Conservation (phyloP, 2,113 vertebrate species). For the Athene cunicularia region DNA sequence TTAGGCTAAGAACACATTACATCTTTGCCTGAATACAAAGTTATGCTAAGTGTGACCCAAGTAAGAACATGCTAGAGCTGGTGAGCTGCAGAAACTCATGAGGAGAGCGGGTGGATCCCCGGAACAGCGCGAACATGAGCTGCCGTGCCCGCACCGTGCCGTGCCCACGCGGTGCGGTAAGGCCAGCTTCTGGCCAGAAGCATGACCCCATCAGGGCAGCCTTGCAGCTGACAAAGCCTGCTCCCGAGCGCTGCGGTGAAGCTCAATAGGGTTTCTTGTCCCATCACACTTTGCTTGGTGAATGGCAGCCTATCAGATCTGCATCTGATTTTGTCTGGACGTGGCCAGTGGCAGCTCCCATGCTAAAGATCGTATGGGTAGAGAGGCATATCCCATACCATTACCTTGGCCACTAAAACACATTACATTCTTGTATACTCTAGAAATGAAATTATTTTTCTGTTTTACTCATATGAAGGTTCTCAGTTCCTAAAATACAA, state of each 20-base stretch:
- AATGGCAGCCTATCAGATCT: too few relatives aligned
- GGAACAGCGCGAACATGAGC: too few relatives aligned
- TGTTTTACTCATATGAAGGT: not conserved
- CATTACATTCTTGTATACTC: not conserved
- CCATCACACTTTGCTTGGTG: not conserved
- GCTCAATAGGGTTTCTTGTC: not conserved
- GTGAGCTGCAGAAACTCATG: not conserved
- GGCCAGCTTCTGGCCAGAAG: not conserved
- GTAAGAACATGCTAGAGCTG: not conserved
- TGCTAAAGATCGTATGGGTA: not conserved
- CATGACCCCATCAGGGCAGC: not conserved
- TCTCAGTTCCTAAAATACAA: not conserved
- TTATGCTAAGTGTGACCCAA: not conserved
- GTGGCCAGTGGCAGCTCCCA: not conserved
- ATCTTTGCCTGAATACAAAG: not conserved
- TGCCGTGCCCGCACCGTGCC: fast-evolving
- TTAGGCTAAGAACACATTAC: not conserved
- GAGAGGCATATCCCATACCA: not conserved
- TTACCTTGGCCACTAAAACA: not conserved
- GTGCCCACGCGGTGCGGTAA: fast-evolving
- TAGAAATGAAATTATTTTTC: not conserved
- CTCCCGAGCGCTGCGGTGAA: not conserved
- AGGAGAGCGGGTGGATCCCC: not conserved
- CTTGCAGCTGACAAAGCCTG: not conserved
- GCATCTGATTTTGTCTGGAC: not conserved